These are phyloP conservation scores for Engystomops pustulosus DNA, from an alignment of 2,113 vertebrate species.

Conservation along the genomic window DNA sequence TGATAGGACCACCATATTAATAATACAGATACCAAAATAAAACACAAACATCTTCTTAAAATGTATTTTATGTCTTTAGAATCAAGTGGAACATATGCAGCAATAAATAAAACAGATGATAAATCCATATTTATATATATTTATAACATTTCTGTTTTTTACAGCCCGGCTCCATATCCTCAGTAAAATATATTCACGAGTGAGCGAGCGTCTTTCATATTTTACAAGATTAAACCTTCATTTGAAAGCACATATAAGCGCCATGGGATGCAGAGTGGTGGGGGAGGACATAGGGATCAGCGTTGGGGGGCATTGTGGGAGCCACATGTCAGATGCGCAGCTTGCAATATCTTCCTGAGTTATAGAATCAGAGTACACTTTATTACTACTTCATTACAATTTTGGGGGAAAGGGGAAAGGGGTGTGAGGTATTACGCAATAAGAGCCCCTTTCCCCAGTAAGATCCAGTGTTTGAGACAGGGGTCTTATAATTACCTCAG, in stretches of 20 bases:
- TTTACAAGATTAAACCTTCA: slow-evolving; percentile 42
- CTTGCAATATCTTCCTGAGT: slow-evolving; percentile 39
- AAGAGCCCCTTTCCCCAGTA: neutral
- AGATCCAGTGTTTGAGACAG: neutral
- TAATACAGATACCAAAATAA: neutral
- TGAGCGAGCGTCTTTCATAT: slow-evolving; percentile 17
- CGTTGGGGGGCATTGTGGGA: neutral
- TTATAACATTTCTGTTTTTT: neutral
- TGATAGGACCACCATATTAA: too few relatives aligned
- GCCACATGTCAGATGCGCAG: neutral
- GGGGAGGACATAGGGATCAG: neutral
- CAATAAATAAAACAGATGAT: slow-evolving; percentile 39
- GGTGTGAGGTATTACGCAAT: slow-evolving; percentile 15
- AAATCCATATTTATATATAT: slow-evolving; percentile 16
- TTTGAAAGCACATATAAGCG: slow-evolving; percentile 4
- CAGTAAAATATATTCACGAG: slow-evolving; percentile 15
- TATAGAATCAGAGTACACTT: slow-evolving; percentile 16
- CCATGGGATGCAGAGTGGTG: neutral
- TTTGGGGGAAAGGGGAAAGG: neutral
- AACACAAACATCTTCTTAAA: neutral
- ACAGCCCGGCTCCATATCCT: neutral
- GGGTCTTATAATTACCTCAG: neutral
- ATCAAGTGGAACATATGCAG: slow-evolving; percentile 5
- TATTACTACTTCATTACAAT: neutral
- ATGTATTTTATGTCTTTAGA: slow-evolving; percentile 24